Conservation (phyloP, 1,140 invertebrate genomes). For the Bradysia coprophila region DNA sequence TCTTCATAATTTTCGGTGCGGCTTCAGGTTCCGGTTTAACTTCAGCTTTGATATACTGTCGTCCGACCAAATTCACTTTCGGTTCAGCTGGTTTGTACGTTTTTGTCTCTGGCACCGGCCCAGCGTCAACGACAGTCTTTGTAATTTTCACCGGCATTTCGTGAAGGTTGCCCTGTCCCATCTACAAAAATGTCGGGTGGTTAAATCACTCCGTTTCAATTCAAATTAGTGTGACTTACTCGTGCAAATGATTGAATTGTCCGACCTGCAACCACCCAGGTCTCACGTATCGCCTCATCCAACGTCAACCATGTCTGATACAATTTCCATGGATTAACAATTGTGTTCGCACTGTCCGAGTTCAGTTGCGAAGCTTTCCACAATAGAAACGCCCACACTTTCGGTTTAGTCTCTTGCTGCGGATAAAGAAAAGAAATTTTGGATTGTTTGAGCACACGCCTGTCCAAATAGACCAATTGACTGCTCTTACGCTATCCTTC, state of each 20-base stretch:
- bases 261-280: slow-evolving; percentile 58
- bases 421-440: slow-evolving; percentile 8
- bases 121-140: slow-evolving; percentile 21
- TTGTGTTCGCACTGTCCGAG: slow-evolving; percentile 26
- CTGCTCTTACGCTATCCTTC: slow-evolving; percentile 29
- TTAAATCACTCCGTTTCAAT: no score
- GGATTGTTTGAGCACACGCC: no score
- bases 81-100: background rate
- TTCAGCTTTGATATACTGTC: no score
- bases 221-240: slow-evolving; percentile 16
- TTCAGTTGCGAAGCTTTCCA: slow-evolving; percentile 47
- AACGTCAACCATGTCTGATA: slow-evolving; percentile 69
- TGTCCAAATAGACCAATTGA: slow-evolving; percentile 4
- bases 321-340: slow-evolving; percentile 47
- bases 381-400: slow-evolving; percentile 64
- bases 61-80: no score
- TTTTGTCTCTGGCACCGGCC: slow-evolving; percentile 3
- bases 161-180: slow-evolving; percentile 18
- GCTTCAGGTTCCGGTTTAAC: no score
- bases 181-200: no score
- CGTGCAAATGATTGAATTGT: slow-evolving; percentile 48
- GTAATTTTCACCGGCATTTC: slow-evolving; percentile 25
- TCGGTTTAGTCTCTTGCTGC: slow-evolving; percentile 53
- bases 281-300: slow-evolving; percentile 42
- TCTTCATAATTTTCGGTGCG: background rate